These are phyloP conservation scores for Morinoia aosen DNA, from an alignment of 2,888 invertebrate species.

Conservation along the genomic window DNA sequence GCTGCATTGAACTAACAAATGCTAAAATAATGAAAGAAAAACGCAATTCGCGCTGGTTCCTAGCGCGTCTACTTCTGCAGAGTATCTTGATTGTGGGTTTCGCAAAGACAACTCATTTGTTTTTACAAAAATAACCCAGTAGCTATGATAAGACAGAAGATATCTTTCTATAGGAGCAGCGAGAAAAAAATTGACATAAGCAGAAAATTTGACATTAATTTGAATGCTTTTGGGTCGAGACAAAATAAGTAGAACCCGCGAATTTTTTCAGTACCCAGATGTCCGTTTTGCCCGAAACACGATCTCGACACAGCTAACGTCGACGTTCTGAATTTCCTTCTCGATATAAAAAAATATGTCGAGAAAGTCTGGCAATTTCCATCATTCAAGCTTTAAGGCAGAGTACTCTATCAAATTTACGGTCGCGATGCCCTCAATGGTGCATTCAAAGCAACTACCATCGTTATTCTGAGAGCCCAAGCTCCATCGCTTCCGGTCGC, in stretches of 20 bases:
- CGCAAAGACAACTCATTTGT: too few species aligned
- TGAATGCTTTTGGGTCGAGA: background rate
- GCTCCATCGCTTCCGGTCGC: background rate
- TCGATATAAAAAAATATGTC: background rate
- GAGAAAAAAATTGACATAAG: too few species aligned
- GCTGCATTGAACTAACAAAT: too few species aligned
- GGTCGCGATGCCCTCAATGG: background rate
- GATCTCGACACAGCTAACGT: background rate
- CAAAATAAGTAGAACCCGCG: background rate
- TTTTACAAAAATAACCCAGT: too few species aligned
- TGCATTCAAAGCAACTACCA: slow-evolving; percentile 1
- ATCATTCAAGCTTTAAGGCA: slow-evolving; percentile 14
- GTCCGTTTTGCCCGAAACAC: background rate
- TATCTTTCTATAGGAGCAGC: too few species aligned
- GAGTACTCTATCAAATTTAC: background rate
- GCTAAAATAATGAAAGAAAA: too few species aligned
- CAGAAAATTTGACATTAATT: background rate
- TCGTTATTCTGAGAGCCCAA: background rate
- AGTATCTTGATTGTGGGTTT: too few species aligned
- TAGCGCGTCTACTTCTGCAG: too few species aligned
- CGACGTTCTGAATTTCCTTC: background rate
- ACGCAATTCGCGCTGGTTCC: too few species aligned
- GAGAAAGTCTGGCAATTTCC: background rate
- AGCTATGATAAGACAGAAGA: too few species aligned
- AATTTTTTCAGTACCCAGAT: background rate